Evolutionary conservation across 2,888 invertebrate genomes (phyloP).

Genomic region (Melolontha melolontha): DNA sequence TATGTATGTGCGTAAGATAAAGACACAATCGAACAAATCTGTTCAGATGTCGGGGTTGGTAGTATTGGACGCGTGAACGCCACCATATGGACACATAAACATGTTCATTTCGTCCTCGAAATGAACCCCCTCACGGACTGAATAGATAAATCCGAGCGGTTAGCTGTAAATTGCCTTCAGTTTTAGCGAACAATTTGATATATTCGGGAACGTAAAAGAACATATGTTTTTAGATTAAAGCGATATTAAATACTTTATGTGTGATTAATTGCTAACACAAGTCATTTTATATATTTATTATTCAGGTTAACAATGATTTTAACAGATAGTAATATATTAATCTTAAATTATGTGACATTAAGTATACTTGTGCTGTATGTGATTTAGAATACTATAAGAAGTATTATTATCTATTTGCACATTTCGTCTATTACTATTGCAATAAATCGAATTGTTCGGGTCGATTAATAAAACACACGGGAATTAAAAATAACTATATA

Average conservation of each 20-base stretch:
- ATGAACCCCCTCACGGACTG: background rate
- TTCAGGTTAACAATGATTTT: no score
- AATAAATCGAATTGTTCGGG: no score
- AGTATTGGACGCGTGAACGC: slow-evolving; percentile 44
- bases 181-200: slow-evolving; percentile 28
- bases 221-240: slow-evolving; percentile 27
- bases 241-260: slow-evolving; percentile 18
- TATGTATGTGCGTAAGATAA: slow-evolving; percentile 46
- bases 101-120: slow-evolving; percentile 26
- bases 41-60: slow-evolving; percentile 46
- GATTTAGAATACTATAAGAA: no score
- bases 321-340: no score
- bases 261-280: slow-evolving; percentile 9
- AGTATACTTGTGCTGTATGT: no score
- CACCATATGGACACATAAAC: slow-evolving; percentile 49
- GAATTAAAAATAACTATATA: no score
- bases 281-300: no score
- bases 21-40: slow-evolving; percentile 54
- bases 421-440: no score
- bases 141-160: slow-evolving; percentile 18
- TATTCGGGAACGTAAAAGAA: slow-evolving; percentile 10
- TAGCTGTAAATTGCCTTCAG: slow-evolving; percentile 34
- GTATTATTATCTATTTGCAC: no score
- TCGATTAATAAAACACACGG: no score
- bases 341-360: no score